phyloP scores from a whole-genome alignment of 2,113 vertebrate species.

The Coryphaenoides rupestris region DNA sequence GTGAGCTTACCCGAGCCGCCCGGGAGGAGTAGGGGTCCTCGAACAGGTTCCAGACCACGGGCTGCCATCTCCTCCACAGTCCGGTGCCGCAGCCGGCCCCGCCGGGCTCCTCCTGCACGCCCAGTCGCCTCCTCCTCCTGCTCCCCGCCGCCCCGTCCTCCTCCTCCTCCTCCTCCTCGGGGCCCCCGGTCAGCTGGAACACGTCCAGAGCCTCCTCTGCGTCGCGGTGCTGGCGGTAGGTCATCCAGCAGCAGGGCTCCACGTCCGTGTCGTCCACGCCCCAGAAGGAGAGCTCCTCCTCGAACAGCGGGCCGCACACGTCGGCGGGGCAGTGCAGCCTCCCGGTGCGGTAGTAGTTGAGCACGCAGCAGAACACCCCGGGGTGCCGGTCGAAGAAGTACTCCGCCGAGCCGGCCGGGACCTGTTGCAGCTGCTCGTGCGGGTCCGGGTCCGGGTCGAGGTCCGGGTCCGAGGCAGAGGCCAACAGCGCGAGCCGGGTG shows the following conservation, averaged over 20 bases:
- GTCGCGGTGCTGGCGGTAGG: conserved; percentile 91
- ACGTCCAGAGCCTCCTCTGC: conserved; percentile 95
- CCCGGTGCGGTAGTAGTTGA: conserved; percentile 95
- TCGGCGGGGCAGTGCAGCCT: conserved; percentile 95
- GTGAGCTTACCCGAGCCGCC: conserved; percentile 88
- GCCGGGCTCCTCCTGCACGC: conserved; percentile 72
- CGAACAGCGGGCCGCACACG: conserved; percentile 92
- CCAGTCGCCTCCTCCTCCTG: conserved; percentile 76
- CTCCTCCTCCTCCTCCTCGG: conserved; percentile 67
- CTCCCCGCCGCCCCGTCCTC: conserved; percentile 68
- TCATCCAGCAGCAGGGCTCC: conserved; percentile 98
- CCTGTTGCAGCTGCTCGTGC: conserved; percentile 58
- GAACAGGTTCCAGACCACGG: conserved; percentile 91
- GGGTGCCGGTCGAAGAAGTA: conserved; percentile 96
- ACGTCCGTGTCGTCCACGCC: conserved; percentile 97
- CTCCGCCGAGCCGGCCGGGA: conserved; percentile 77
- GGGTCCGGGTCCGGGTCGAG: conserved; percentile 78
- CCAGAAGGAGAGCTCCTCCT: conserved; percentile 95
- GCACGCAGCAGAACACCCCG: conserved; percentile 89
- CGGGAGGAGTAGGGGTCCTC: conserved; percentile 95
- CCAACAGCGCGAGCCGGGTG: conserved; percentile 90
- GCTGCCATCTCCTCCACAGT: conserved; percentile 87
- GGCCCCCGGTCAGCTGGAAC: conserved; percentile 89
- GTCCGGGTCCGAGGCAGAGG: conserved; percentile 83
- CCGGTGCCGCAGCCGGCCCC: conserved; percentile 67